These are phyloP conservation scores for Suillia variegata DNA, from an alignment of 2,888 invertebrate species.

Conservation along the genomic window DNA sequence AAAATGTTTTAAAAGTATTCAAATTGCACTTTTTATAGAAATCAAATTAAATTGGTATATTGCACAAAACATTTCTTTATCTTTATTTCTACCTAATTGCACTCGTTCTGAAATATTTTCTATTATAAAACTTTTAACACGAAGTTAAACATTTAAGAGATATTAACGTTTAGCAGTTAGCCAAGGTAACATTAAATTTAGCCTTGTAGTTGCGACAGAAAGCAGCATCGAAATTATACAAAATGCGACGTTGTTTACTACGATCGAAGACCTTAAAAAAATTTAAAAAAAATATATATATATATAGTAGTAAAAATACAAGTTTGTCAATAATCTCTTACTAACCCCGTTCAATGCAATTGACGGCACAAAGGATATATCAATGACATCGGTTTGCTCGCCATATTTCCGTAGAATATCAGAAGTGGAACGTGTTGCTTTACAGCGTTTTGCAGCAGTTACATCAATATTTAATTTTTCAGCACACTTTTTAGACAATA, in stretches of 20 bases:
- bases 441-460: constrained; percentile 42
- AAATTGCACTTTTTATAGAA: no score
- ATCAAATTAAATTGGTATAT: no score
- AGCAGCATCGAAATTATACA: constrained; percentile 41
- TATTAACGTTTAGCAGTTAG: constrained; percentile 41
- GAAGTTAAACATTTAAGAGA: no score
- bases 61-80: no score
- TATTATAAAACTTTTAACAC: no score
- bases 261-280: constrained; percentile 42
- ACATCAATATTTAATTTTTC: constrained; percentile 39
- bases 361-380: constrained; percentile 53
- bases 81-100: no score
- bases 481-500: constrained; percentile 42
- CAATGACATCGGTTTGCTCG: constrained; percentile 43
- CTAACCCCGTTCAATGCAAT: constrained; percentile 31
- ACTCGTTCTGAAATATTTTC: no score
- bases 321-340: background rate
- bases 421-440: constrained; percentile 33
- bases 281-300: background rate
- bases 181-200: constrained; percentile 39
- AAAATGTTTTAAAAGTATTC: no score
- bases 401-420: constrained; percentile 55
- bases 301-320: background rate
- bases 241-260: constrained; percentile 44
- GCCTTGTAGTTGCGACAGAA: constrained; percentile 46